Evolutionary conservation across 2,797 vertebrate genomes (phyloP).

Genomic region (Adrianichthys oophorus): DNA sequence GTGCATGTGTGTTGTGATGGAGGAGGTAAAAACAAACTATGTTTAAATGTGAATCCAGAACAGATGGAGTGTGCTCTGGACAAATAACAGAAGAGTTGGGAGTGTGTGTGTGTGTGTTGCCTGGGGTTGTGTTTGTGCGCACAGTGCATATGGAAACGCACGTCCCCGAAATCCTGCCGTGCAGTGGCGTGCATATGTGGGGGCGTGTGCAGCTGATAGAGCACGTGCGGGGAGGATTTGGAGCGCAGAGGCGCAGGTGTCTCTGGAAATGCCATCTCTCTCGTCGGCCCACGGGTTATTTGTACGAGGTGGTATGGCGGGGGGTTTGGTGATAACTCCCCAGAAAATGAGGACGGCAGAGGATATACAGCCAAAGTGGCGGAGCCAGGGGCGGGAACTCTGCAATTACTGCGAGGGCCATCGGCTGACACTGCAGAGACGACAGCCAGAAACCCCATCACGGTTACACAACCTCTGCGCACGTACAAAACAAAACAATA

Average conservation of each 20-base stretch:
- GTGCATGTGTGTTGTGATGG: slow-evolving; percentile 6
- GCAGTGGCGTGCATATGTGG: slow-evolving; percentile 18
- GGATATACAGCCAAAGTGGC: slow-evolving; percentile 50
- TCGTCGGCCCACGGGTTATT: slow-evolving; percentile 8
- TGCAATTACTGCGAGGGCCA: slow-evolving; percentile 41
- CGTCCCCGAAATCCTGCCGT: slow-evolving; percentile 15
- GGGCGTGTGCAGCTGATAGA: slow-evolving; percentile 12
- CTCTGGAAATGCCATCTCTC: slow-evolving; percentile 52
- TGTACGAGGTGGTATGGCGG: neutral
- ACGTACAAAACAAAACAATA: neutral
- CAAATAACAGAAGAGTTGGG: slow-evolving; percentile 53
- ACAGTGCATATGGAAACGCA: slow-evolving; percentile 30
- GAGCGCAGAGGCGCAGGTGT: slow-evolving; percentile 56
- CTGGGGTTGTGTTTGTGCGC: slow-evolving; percentile 13
- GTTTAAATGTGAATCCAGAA: slow-evolving; percentile 27
- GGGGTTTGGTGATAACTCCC: slow-evolving; percentile 54
- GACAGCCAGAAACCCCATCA: slow-evolving; percentile 36
- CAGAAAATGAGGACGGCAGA: slow-evolving; percentile 58
- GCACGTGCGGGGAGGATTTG: slow-evolving; percentile 3
- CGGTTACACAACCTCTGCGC: slow-evolving; percentile 17
- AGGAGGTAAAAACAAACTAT: slow-evolving; percentile 7
- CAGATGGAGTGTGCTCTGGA: slow-evolving; percentile 62
- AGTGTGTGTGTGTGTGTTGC: slow-evolving; percentile 9
- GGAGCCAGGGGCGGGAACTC: slow-evolving; percentile 33
- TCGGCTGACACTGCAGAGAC: slow-evolving; percentile 55